Evolutionary conservation across 2,888 invertebrate genomes (phyloP), one percentile per base, ranked within the genome.

Genomic region (Scaptomyza caliginosa): DNA sequence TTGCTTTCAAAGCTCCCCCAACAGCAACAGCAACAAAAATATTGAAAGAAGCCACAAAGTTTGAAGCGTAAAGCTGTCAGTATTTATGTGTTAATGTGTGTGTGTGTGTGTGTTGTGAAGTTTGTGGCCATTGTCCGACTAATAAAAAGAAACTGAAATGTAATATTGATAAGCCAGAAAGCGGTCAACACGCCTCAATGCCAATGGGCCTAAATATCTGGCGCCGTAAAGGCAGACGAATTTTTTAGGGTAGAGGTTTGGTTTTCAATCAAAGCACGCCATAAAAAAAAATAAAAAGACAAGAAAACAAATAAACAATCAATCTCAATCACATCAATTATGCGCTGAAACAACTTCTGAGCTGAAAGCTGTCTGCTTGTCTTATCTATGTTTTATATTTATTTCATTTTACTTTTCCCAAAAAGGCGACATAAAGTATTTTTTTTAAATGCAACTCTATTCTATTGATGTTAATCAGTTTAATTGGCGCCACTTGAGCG

Each of bases 261-360:
- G 70, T 60, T 64, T 70, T 78, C 64, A 67, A 71, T 75, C 60
- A 67, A 73, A 65, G 48, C 74, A 34, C 39, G 43, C 64, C 62
- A 62, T 55, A 66, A 73, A 83, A 77, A 17, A 17, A 39, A 21
- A 21, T 4, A 21, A 21, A 2, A 32, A 7, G 13, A 32, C 13
- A 16, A 16, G 66, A 85, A 82, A 34, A 16, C 80, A 85, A 80
- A 86, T 77, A 81, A 85, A 82, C 79, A 87, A 81, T 81, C 81
- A 81, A 81, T 77, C 87, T 81, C 86, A 87, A 81, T 87, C 87
- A 87, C 81, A 87, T 87, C 81, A 85, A 81, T 81, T 80, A 86
- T 86, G 85, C 81, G 84, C 42, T 38, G 74, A 77, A 67, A 81
- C 78, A 78, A 67, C 77, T 73, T 80, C 58, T 77, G 74, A 71